phyloP scores from a whole-genome alignment of 1,140 invertebrate species.

The Mesaphorura yosii region DNA sequence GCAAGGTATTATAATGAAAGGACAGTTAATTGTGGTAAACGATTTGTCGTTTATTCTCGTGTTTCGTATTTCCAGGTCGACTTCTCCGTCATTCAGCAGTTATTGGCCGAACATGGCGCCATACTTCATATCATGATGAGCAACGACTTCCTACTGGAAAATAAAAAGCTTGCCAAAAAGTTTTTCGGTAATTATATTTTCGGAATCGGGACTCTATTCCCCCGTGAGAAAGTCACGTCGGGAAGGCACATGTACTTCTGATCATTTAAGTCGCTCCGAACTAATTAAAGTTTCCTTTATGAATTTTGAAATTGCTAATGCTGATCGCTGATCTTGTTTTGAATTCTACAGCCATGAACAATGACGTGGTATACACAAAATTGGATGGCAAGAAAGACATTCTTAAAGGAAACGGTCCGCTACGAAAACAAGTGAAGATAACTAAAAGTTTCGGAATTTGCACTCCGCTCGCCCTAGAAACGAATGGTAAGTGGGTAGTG shows the following conservation, averaged over 20 bases:
- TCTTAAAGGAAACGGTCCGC: slow-evolving; percentile 50
- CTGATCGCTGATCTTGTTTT: no score
- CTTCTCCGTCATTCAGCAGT: slow-evolving; percentile 62
- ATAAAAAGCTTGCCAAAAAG: slow-evolving; percentile 54
- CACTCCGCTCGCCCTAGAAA: slow-evolving; percentile 62
- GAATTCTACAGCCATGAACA: slow-evolving; percentile 51
- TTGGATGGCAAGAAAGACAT: slow-evolving; percentile 49
- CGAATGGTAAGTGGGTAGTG: slow-evolving; percentile 51
- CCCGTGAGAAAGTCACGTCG: slow-evolving; percentile 10
- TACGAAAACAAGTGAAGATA: slow-evolving; percentile 57
- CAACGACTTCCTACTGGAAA: slow-evolving; percentile 58
- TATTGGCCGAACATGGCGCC: slow-evolving; percentile 63
- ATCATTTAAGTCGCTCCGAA: no score
- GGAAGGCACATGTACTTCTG: neutral
- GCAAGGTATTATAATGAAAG: no score
- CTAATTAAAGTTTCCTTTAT: no score
- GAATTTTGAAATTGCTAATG: no score
- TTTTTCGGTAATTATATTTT: slow-evolving; percentile 51
- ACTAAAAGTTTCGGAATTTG: slow-evolving; percentile 64
- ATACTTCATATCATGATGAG: slow-evolving; percentile 72
- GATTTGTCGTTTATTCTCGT: no score
- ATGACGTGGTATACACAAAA: slow-evolving; percentile 57
- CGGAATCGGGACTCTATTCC: slow-evolving; percentile 11
- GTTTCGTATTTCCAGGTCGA: slow-evolving; percentile 47
- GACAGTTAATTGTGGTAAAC: no score